Base-by-base conservation (phyloP, 2,888 invertebrate genomes). In the Pinctada fucata region DNA sequence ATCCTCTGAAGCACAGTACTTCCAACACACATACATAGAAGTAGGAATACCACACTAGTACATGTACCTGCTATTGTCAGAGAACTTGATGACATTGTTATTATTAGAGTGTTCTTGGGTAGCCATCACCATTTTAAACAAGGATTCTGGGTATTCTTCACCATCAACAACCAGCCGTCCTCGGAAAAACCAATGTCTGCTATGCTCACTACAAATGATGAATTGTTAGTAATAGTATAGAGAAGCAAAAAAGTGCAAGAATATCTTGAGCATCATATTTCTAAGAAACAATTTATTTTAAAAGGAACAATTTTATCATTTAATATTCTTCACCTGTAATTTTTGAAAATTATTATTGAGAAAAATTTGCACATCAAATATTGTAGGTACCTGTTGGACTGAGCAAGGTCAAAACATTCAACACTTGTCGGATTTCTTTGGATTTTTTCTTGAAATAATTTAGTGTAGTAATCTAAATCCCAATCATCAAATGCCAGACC, bases 121-220 rank as follows among this genome's bases (percentile, higher is more conserved):
- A 67, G 95, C 95, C 89, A 97, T 96, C 71, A 99, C 97, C 96
- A 98, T 96, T 90, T 97, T 95, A 88, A 99, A 96, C 10, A 99
- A 94, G 0, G 97, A 97, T 89, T 96, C 94, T n/a, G 95, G 93
- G 84, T 95, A 93, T 89, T 95, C 95, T 86, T 95, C 93, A 0
- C 96, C 97, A 93, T 99, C 96, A 71, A 98, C 94, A 72, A 97
- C 93, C 83, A 92, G 82, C 90, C 95, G 95, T 0, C 98, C 98
- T 94, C 97, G 97, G 93, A 99, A 99, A 93, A 99, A 99, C 99
- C 99, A 99, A 94, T 99, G 99, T 3, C 99, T 95, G 81, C 98
- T 98, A 93, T 99, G 99, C 92, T 99, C 99, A 92, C 98, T 94
- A 84, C 3, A 87, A 84, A 64, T 70, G 52, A 51, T 16, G 3